Conservation (phyloP, 1,140 invertebrate genomes). For the Riptortus pedestris region DNA sequence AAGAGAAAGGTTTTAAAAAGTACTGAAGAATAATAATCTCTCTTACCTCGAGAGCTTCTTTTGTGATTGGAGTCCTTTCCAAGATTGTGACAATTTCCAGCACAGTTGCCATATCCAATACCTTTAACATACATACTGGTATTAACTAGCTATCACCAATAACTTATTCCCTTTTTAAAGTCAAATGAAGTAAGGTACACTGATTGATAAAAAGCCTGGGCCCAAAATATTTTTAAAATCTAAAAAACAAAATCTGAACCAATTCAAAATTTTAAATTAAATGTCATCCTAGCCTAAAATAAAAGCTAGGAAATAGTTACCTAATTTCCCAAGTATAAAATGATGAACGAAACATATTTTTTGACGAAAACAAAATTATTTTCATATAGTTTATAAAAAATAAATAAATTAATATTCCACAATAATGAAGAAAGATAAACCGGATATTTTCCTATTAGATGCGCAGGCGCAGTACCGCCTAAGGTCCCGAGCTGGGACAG, state of each 20-base stretch:
- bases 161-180: too few species aligned
- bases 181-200: too few species aligned
- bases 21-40: too few species aligned
- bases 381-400: not conserved
- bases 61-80: slow-evolving; percentile 86
- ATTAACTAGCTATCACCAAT: too few species aligned
- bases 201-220: not conserved
- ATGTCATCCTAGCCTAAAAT: slow-evolving; percentile 20
- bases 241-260: not conserved
- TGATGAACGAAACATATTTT: not conserved
- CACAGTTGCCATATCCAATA: slow-evolving; percentile 86
- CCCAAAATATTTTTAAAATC: not conserved
- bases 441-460: slow-evolving; percentile 27
- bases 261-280: not conserved
- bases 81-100: slow-evolving; percentile 82
- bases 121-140: slow-evolving; percentile 46
- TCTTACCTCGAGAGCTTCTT: slow-evolving; percentile 83
- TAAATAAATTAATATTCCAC: slow-evolving; percentile 13
- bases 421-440: slow-evolving; percentile 22
- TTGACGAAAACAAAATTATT: not conserved
- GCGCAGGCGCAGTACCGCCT: slow-evolving; percentile 35
- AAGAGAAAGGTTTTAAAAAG: too few species aligned
- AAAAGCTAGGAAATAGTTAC: not conserved
- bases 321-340: not conserved
- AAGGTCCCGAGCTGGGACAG: slow-evolving; percentile 32